Evolutionary conservation across 2,888 invertebrate species (phyloP), one percentile per base, ranked within the genome.

Genomic region (Tuta absoluta): DNA sequence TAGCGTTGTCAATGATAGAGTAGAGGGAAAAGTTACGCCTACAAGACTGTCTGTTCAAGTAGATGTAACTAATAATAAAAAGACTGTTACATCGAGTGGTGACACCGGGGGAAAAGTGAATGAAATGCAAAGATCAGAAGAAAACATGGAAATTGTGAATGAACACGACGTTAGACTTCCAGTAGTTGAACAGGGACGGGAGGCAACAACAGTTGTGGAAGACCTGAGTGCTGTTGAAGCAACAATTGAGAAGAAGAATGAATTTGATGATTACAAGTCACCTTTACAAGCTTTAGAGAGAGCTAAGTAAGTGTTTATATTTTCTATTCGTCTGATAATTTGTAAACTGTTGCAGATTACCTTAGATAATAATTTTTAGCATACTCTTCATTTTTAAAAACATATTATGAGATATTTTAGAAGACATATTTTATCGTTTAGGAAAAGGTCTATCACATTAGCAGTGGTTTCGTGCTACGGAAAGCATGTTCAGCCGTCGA

Each of bases 221-320:
- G 21, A 59, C 63, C 64, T 53, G 49, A 66, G 65, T 45, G 66
- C 67, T 56, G 59, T 59, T 45, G 65, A 63, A 49, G 51, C 65
- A 62, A 45, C 66, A 41, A 67, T 21, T 33, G 63, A 63, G n/a
- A 69, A 58, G 19, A 69, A 58, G 21, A 56, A 65, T 5, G 72
- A 71, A n/a, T 63, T 70, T 1, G 77, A 82, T 68, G 91, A 91
- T 72, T 91, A 91, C 67, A 80, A 78, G 76, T 91, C 91, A 8
- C 91, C 91, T 28, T 71, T 91, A 37, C 85, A 85, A 67, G 83
- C 90, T 23, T 81, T 91, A 71, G 81, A 77, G 64, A 71, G 70
- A 62, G 80, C 75, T 62, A 79, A 75, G 89, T 89, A 84, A 89
- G 88, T 85, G 12, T 45, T 28, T 37, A 60, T 33, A n/a, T 58